A percentile compares a stretch with the other conserved stretches of the same genome.
These are phyloP conservation scores for Paratrypauchen microcephalus DNA, from an alignment of 2,797 vertebrate genomes.

Conservation along the genomic window DNA sequence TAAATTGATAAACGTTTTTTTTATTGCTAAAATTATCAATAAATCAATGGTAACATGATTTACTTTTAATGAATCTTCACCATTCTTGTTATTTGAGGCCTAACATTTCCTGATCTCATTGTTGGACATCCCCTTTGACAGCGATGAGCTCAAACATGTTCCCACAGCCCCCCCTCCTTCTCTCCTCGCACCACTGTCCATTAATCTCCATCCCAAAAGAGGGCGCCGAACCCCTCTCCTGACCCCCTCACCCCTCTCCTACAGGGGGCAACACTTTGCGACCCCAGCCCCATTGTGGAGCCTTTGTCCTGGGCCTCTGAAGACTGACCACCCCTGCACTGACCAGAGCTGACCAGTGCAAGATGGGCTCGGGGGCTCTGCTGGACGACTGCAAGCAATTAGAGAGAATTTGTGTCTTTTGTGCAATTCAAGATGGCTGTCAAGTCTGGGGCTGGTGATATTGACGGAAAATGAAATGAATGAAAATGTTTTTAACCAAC, in stretches of 20 bases:
- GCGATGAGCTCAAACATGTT: conserved; percentile 43
- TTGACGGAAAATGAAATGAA: not conserved
- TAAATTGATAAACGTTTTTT: not conserved
- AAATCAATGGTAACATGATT: not conserved
- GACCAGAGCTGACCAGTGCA: not conserved
- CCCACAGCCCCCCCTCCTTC: conserved; percentile 59
- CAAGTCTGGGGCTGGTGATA: not conserved
- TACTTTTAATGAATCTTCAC: not conserved
- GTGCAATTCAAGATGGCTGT: not conserved
- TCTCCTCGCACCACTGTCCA: conserved; percentile 47
- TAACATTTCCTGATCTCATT: conserved; percentile 3
- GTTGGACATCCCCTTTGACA: not conserved
- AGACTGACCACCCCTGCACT: conserved; percentile 11
- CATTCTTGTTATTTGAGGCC: not conserved
- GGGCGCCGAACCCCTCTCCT: not conserved
- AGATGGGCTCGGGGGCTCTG: not conserved
- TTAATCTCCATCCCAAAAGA: conserved; percentile 61
- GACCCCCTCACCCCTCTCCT: conserved; percentile 10
- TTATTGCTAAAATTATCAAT: not conserved
- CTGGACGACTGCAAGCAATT: not conserved
- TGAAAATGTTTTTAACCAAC: no score
- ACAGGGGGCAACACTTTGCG: not conserved
- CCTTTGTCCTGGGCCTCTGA: conserved; percentile 7
- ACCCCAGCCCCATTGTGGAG: not conserved
- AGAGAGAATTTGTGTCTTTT: conserved; percentile 2